Evolutionary conservation across 2,888 invertebrate genomes (phyloP), one percentile per base, ranked within the genome.

Genomic region (Conus canariensis): DNA sequence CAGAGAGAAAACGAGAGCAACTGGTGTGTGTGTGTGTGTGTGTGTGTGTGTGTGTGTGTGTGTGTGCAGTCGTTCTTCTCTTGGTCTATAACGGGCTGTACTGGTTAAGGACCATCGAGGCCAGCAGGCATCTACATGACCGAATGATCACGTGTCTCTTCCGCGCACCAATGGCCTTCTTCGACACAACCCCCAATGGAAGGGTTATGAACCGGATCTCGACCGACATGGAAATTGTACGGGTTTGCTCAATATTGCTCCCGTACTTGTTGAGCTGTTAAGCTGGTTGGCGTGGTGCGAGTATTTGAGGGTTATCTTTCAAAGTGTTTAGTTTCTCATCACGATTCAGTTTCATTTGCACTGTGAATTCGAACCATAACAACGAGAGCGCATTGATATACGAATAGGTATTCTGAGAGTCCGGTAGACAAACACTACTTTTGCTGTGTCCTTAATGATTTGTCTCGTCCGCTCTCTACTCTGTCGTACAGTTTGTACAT

Each of bases 141-240:
- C 56, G 88, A 16, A 88, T 92, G 91, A 83, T 91, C 5, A 30
- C n/a, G 8, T 19, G 88, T 10, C 60, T 92, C 25, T 90, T 92
- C 90, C 87, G 87, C 25, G 92, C 92, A 22, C 93, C 93, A 12
- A 93, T 94, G 93, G 92, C 87, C 25, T 95, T 94, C 91, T 95
- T 94, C 91, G 95, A 94, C 89, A 94, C 91, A 59, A 95, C 92
- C 25, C 93, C 95, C 12, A 88, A 92, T 56, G 95, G 95, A 4
- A 92, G 94, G 22, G 92, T 95, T 25, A 86, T 95, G 58, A 92
- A 90, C 93, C 91, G 93, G 25, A 93, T 94, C 87, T 93, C 93
- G 8, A 93, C 94, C 85, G 95, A 94, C 80, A 91, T 94, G 22
- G 94, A 94, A 87, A 89, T 93, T 70, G 91, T 91, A 80, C 85